Conservation (phyloP, 1,140 invertebrate genomes). For the Plutomurus gul region DNA sequence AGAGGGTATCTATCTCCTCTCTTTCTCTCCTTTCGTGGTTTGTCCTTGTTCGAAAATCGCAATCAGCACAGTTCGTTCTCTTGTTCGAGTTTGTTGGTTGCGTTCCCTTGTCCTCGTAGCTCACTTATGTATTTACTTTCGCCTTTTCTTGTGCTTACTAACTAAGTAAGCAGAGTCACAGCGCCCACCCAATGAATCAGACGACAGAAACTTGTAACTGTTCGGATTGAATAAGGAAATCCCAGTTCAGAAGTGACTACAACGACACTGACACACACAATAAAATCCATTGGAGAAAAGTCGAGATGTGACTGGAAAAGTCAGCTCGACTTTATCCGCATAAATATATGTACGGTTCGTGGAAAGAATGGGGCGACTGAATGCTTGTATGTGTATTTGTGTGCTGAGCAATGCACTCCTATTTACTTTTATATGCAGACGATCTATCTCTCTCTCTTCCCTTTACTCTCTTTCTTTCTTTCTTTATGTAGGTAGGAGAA, state of each 20-base stretch:
- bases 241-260: neutral
- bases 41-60: no score
- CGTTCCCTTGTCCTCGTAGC: no score
- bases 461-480: neutral
- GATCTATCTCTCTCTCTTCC: neutral
- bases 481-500: neutral
- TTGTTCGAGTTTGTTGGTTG: no score
- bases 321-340: conserved; percentile 16
- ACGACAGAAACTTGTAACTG: neutral
- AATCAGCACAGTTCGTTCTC: no score
- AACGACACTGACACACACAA: conserved; percentile 24
- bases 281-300: conserved; percentile 33
- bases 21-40: no score
- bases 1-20: no score
- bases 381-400: no score
- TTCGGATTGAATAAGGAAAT: neutral
- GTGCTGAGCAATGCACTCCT: neutral
- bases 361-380: no score
- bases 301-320: conserved; percentile 31
- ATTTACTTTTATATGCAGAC: neutral
- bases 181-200: neutral
- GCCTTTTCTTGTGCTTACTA: no score
- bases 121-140: no score
- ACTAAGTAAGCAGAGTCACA: no score
- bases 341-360: neutral